Percentiles rank a stretch among this genome's conserved stretches.
These are phyloP conservation scores for Tuberolachnus salignus DNA, from an alignment of 2,888 invertebrate genomes.

Conservation along the genomic window DNA sequence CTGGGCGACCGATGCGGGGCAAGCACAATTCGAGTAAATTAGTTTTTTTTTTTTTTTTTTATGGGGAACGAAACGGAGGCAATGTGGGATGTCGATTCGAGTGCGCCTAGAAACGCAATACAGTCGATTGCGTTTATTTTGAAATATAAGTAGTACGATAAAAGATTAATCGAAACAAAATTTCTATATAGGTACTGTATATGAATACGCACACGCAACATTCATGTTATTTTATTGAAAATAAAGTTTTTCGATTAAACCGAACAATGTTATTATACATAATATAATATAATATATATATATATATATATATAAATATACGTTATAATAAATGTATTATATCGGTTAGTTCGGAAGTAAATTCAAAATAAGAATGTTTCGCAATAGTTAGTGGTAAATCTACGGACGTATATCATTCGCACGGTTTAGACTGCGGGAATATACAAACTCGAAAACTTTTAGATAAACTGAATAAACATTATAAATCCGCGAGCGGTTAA, in stretches of 20 bases:
- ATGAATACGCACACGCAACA: constrained; percentile 9
- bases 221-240: constrained; percentile 51
- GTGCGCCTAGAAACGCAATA: too few species aligned
- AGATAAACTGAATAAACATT: constrained; percentile 46
- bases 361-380: constrained; percentile 40
- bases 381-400: constrained; percentile 40
- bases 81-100: too few species aligned
- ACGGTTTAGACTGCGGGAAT: constrained; percentile 27
- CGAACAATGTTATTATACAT: constrained; percentile 34
- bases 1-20: too few species aligned
- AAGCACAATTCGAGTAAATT: too few species aligned
- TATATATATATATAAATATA: too few species aligned
- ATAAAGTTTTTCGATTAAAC: constrained; percentile 51
- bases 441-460: constrained; percentile 42
- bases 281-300: too few species aligned
- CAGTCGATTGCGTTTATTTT: background rate
- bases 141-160: background rate
- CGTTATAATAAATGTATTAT: constrained; percentile 8
- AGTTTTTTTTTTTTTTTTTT: too few species aligned
- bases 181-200: background rate
- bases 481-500: constrained; percentile 43
- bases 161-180: constrained; percentile 27
- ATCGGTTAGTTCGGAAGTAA: constrained; percentile 36
- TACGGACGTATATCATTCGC: constrained; percentile 36
- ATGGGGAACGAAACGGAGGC: too few species aligned